These are phyloP conservation scores for Plemyria rubiginata DNA, from an alignment of 2,888 invertebrate genomes.

Conservation along the genomic window DNA sequence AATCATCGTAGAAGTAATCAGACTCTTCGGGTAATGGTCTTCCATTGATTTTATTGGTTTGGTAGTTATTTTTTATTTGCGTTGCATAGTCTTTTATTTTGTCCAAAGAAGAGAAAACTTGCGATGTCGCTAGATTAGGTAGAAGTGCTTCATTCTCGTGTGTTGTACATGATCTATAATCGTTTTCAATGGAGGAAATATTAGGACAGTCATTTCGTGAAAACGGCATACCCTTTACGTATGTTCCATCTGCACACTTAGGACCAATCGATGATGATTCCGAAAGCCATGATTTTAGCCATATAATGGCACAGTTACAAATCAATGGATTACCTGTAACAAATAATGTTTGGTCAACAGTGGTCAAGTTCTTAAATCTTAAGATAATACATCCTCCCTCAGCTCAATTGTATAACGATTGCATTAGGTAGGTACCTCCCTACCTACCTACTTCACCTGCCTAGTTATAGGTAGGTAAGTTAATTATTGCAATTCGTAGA, in stretches of 20 bases:
- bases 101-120: conserved; percentile 85
- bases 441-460: no score
- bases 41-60: conserved; percentile 77
- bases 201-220: conserved; percentile 88
- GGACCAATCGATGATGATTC: conserved; percentile 91
- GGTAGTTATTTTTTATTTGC: conserved; percentile 73
- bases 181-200: conserved; percentile 75
- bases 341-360: not conserved
- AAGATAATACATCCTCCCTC: no score
- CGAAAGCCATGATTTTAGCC: conserved; percentile 93
- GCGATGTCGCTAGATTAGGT: conserved; percentile 82
- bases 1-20: conserved; percentile 93
- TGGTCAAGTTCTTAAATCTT: no score
- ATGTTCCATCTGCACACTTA: conserved; percentile 90
- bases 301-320: conserved; percentile 92
- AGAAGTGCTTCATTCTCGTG: conserved; percentile 89
- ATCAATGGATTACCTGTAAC: conserved; percentile 91
- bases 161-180: conserved; percentile 84
- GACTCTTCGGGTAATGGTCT: conserved; percentile 90
- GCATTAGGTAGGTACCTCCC: no score
- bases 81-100: conserved; percentile 78
- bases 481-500: no score
- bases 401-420: no score
- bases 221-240: conserved; percentile 89
- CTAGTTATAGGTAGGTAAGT: no score